Percentiles rank a stretch among this genome's conserved stretches.
Conservation (phyloP, 2,888 invertebrate species). For the Cerceris ruficornis region DNA sequence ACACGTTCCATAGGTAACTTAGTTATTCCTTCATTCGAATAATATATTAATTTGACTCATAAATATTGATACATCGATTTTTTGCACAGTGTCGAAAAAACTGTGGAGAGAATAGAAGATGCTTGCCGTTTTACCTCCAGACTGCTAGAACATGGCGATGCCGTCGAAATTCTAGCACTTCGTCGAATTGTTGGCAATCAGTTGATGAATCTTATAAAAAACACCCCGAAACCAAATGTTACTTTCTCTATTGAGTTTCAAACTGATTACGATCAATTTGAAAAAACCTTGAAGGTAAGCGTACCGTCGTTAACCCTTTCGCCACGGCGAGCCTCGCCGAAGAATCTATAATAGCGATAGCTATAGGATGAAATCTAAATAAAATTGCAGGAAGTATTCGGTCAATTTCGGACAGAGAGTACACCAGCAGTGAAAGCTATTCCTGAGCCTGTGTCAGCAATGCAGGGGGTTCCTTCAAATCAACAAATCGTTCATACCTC, state of each 20-base stretch:
- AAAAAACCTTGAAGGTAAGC: slow-evolving; percentile 84
- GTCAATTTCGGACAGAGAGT: slow-evolving; percentile 87
- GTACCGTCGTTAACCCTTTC: neutral
- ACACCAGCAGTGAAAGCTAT: slow-evolving; percentile 80
- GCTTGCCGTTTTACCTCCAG: slow-evolving; percentile 93
- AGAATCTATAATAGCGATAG: neutral
- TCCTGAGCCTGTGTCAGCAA: slow-evolving; percentile 82
- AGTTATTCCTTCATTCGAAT: no score
- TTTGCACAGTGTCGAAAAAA: slow-evolving; percentile 87
- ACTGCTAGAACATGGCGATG: slow-evolving; percentile 92
- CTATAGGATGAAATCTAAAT: neutral
- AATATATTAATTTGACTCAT: no score
- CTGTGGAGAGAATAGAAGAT: slow-evolving; percentile 92
- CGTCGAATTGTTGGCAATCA: slow-evolving; percentile 91
- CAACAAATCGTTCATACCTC: slow-evolving; percentile 83
- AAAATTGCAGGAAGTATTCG: slow-evolving; percentile 86
- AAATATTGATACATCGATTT: neutral
- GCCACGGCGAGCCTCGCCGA: neutral
- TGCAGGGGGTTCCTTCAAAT: slow-evolving; percentile 80
- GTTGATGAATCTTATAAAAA: slow-evolving; percentile 89
- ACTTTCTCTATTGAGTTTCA: slow-evolving; percentile 91
- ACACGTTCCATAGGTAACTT: slow-evolving; percentile 86
- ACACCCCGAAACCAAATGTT: slow-evolving; percentile 91
- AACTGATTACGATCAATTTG: slow-evolving; percentile 90
- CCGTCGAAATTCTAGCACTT: slow-evolving; percentile 91